Evolutionary conservation across 2,113 vertebrate species (phyloP).

Genomic region (Rafetus swinhoei): DNA sequence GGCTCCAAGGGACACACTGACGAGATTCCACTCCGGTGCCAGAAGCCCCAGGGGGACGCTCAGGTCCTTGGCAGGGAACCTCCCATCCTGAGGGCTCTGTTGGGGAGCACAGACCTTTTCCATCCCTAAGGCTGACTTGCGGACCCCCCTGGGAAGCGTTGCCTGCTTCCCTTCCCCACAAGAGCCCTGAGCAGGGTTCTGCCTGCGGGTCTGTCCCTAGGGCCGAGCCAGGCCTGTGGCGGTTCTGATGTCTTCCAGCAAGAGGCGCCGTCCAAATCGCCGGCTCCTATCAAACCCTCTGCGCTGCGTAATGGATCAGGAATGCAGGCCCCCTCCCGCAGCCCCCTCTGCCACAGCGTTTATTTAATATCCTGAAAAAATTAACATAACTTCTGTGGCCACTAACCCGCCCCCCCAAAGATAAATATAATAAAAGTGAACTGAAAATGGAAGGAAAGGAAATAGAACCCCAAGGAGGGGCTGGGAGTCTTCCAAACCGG

Average conservation of each 20-base stretch:
- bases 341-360: slow-evolving; percentile 81
- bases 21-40: background rate
- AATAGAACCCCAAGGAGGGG: background rate
- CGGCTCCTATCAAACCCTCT: slow-evolving; percentile 79
- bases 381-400: slow-evolving; percentile 88
- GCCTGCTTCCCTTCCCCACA: background rate
- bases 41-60: background rate
- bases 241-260: slow-evolving; percentile 90
- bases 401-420: slow-evolving; percentile 66
- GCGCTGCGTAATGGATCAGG: slow-evolving; percentile 71
- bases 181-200: background rate
- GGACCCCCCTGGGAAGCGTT: background rate
- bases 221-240: slow-evolving; percentile 86
- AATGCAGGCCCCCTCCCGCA: slow-evolving; percentile 55
- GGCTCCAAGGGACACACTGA: background rate
- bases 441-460: background rate
- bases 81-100: slow-evolving; percentile 22
- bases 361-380: slow-evolving; percentile 91
- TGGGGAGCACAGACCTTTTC: background rate
- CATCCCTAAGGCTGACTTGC: background rate
- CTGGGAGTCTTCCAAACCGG: slow-evolving; percentile 3
- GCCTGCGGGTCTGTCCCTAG: slow-evolving; percentile 10
- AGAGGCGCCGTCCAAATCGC: slow-evolving; percentile 83
- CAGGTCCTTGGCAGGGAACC: slow-evolving; percentile 14
- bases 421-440: slow-evolving; percentile 62